Evolutionary conservation across 1,140 invertebrate species (phyloP).

Genomic region (Harlomillsia oculata): DNA sequence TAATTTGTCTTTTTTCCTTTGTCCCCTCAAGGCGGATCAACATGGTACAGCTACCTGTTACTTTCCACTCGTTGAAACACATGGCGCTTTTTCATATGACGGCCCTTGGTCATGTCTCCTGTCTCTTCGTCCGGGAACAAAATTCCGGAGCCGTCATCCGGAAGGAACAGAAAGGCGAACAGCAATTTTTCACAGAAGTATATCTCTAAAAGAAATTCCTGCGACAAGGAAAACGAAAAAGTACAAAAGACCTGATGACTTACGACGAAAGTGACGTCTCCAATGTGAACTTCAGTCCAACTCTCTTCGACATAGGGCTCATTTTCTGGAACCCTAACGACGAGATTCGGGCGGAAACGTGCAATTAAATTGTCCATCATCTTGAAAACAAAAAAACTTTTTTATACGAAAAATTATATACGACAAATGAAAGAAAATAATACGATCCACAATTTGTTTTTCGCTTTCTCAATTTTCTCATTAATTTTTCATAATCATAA

Average conservation of each 20-base stretch:
- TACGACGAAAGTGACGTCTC: conserved; percentile 56
- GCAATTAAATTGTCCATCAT: conserved; percentile 41
- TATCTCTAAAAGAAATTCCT: not conserved
- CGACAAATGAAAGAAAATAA: not conserved
- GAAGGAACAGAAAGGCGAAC: not conserved
- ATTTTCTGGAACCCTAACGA: conserved; percentile 40
- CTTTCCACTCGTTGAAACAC: too few species aligned
- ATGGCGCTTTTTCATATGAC: not conserved
- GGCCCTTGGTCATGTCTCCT: too few species aligned
- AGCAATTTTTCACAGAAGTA: not conserved
- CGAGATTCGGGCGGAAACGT: conserved; percentile 52
- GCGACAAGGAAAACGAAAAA: not conserved
- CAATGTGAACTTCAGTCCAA: conserved; percentile 61
- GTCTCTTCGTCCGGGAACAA: too few species aligned
- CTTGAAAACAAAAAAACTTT: conserved; percentile 8
- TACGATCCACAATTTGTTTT: too few species aligned
- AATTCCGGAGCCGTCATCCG: not conserved
- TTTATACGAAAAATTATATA: not conserved
- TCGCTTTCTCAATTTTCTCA: too few species aligned
- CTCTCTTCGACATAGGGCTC: conserved; percentile 60
- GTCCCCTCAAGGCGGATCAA: too few species aligned
- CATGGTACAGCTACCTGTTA: too few species aligned
- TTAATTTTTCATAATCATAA: too few species aligned
- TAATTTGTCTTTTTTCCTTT: too few species aligned
- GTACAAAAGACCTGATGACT: conserved; percentile 11